phyloP scores from a whole-genome alignment of 2,113 vertebrate genomes.

The Microcebus lehilahytsara region DNA sequence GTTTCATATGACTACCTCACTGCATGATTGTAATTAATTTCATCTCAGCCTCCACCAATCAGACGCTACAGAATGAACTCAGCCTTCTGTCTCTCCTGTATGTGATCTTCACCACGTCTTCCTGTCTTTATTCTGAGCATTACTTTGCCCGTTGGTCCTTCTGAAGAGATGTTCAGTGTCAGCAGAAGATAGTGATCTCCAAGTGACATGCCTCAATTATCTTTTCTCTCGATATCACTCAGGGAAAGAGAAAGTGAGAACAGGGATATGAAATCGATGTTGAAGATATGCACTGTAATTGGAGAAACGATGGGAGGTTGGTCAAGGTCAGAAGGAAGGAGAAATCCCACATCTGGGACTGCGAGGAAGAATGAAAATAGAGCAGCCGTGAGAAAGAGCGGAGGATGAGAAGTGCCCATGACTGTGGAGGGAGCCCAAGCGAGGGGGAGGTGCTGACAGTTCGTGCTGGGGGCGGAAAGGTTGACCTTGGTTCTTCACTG shows the following conservation, averaged over 20 bases:
- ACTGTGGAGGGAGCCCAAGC: neutral
- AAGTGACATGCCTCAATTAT: neutral
- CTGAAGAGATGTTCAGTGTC: neutral
- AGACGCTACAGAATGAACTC: neutral
- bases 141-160: neutral
- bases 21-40: neutral
- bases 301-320: constrained; percentile 7
- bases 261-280: neutral
- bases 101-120: neutral
- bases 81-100: neutral
- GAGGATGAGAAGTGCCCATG: neutral
- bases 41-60: neutral
- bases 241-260: constrained; percentile 52
- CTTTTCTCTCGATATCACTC: constrained; percentile 48
- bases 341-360: neutral
- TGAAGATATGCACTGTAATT: constrained; percentile 36
- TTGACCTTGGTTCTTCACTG: neutral
- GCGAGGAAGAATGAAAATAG: neutral
- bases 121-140: neutral
- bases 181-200: constrained; percentile 48
- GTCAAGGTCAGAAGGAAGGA: constrained; percentile 49
- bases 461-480: neutral
- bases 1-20: neutral
- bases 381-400: neutral
- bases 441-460: accelerated